Evolutionary conservation across 2,888 invertebrate species (phyloP).

Genomic region (Mamestra brassicae): DNA sequence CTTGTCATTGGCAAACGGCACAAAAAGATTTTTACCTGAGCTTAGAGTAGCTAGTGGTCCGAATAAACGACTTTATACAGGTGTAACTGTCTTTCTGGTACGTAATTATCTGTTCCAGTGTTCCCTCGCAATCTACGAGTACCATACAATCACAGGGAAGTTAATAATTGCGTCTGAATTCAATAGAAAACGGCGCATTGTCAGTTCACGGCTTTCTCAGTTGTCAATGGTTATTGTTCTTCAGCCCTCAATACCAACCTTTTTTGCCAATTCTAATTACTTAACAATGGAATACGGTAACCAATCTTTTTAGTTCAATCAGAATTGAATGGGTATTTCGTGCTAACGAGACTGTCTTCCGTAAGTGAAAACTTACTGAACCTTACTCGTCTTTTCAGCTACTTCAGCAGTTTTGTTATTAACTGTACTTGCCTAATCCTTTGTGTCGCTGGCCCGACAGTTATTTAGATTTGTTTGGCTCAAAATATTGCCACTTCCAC

Average conservation of each 20-base stretch:
- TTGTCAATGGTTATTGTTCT: conserved; percentile 69
- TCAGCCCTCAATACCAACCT: conserved; percentile 48
- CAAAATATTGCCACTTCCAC: too few species aligned
- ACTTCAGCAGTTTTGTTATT: neutral
- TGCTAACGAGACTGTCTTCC: conserved; percentile 29
- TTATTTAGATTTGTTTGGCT: too few species aligned
- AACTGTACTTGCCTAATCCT: too few species aligned
- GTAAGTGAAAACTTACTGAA: conserved; percentile 21
- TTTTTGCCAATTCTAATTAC: conserved; percentile 66
- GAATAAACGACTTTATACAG: conserved; percentile 1
- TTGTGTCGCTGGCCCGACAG: too few species aligned
- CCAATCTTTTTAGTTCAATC: conserved; percentile 48
- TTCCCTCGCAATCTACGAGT: neutral
- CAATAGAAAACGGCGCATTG: conserved; percentile 66
- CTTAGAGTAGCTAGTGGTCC: neutral
- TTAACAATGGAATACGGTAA: conserved; percentile 58
- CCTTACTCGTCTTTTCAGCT: neutral
- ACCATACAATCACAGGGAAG: conserved; percentile 51
- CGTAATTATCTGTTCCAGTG: conserved; percentile 26
- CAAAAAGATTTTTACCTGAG: conserved; percentile 30
- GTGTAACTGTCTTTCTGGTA: conserved; percentile 19
- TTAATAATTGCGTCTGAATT: conserved; percentile 64
- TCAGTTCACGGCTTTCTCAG: conserved; percentile 71
- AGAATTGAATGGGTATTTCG: conserved; percentile 30
- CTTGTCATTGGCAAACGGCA: conserved; percentile 12